Evolutionary conservation across 2,797 vertebrate genomes (phyloP).

Genomic region (Kryptolebias ocellatus): DNA sequence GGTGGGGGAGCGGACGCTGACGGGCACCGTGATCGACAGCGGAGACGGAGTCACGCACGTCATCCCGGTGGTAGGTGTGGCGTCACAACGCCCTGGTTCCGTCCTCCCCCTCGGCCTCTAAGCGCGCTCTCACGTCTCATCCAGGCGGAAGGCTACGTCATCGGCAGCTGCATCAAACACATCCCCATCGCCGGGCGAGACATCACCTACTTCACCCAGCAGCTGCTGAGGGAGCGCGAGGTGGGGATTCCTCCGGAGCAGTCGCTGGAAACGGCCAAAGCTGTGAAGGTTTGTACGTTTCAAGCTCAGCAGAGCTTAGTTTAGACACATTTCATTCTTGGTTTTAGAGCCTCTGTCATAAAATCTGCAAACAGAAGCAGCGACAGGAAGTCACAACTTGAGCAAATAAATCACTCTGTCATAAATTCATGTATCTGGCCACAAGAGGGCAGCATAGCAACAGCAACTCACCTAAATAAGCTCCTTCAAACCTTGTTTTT

Average conservation of each 20-base stretch:
- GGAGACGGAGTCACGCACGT: slow-evolving; percentile 97
- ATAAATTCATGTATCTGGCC: slow-evolving; percentile 12
- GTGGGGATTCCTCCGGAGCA: slow-evolving; percentile 97
- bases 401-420: too few relatives aligned
- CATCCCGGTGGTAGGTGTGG: slow-evolving; percentile 90
- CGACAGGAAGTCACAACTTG: too few relatives aligned
- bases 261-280: slow-evolving; percentile 97
- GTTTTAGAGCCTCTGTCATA: neutral
- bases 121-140: neutral
- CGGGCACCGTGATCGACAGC: slow-evolving; percentile 96
- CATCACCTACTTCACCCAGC: slow-evolving; percentile 98
- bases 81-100: rapidly evolving
- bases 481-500: neutral
- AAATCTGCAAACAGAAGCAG: neutral
- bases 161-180: slow-evolving; percentile 99
- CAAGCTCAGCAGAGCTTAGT: neutral
- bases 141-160: slow-evolving; percentile 97
- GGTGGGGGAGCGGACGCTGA: slow-evolving; percentile 93
- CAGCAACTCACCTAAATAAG: neutral
- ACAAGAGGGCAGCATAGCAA: slow-evolving; percentile 16
- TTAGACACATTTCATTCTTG: neutral
- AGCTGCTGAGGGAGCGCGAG: slow-evolving; percentile 94
- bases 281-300: slow-evolving; percentile 88
- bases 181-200: slow-evolving; percentile 97
- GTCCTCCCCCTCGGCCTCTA: neutral